Evolutionary conservation across 2,888 invertebrate genomes (phyloP).

Genomic region (Polydrusus pterygomalis): DNA sequence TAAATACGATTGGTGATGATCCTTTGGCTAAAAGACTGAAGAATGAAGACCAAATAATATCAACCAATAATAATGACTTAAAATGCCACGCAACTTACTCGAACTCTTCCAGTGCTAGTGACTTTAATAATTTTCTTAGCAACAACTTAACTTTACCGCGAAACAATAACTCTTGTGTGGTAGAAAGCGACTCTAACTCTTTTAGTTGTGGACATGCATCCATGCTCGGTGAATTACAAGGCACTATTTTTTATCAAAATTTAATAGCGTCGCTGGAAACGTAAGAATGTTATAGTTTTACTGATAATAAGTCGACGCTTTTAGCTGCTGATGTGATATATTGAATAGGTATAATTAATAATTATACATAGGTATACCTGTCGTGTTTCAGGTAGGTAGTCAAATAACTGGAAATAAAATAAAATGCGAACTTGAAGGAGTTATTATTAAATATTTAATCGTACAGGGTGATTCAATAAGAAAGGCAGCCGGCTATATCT

Average conservation of each 20-base stretch:
- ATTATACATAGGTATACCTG: too few relatives aligned
- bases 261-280: slow-evolving; percentile 77
- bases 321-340: slow-evolving; percentile 61
- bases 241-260: slow-evolving; percentile 75
- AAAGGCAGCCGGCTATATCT: too few relatives aligned
- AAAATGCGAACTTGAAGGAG: too few relatives aligned
- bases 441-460: too few relatives aligned
- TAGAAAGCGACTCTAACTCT: slow-evolving; percentile 59
- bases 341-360: too few relatives aligned
- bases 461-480: too few relatives aligned
- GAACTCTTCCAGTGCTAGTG: slow-evolving; percentile 25
- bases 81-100: slow-evolving; percentile 14
- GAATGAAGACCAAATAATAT: slow-evolving; percentile 61
- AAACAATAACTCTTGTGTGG: slow-evolving; percentile 51
- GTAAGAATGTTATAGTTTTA: slow-evolving; percentile 63
- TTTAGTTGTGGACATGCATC: slow-evolving; percentile 80
- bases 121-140: slow-evolving; percentile 59
- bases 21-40: slow-evolving; percentile 67
- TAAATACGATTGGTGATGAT: slow-evolving; percentile 70
- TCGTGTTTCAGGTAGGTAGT: too few relatives aligned
- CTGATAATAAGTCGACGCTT: neutral
- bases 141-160: slow-evolving; percentile 62
- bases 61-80: neutral
- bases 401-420: too few relatives aligned
- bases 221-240: slow-evolving; percentile 77